phyloP scores from a whole-genome alignment of 2,888 invertebrate species.

The Balanococcus diminutus region DNA sequence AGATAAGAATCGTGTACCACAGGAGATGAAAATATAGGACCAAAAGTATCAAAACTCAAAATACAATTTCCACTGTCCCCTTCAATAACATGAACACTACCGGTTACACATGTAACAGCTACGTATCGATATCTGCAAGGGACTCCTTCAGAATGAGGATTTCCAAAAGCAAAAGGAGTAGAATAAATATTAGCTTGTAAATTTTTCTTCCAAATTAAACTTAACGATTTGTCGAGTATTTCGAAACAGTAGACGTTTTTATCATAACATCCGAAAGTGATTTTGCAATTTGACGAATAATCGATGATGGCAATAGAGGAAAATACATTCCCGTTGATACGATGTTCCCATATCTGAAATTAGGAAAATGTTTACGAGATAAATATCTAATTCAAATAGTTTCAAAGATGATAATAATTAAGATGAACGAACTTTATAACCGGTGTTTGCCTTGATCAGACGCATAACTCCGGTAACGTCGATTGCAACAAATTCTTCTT shows the following conservation, averaged over 20 bases:
- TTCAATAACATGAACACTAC: conserved; percentile 68
- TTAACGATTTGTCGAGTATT: conserved; percentile 60
- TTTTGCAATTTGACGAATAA: conserved; percentile 63
- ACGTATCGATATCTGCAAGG: conserved; percentile 60
- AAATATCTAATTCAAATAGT: background rate
- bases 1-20: conserved; percentile 67
- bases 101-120: conserved; percentile 67
- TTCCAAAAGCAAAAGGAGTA: conserved; percentile 65
- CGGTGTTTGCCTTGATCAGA: conserved; percentile 55
- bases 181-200: conserved; percentile 71
- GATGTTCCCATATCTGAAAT: conserved; percentile 69
- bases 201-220: conserved; percentile 66
- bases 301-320: conserved; percentile 68
- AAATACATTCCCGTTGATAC: conserved; percentile 72
- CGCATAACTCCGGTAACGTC: conserved; percentile 59
- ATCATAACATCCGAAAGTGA: conserved; percentile 76
- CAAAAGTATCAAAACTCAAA: conserved; percentile 65
- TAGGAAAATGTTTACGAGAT: background rate
- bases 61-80: conserved; percentile 64
- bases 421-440: background rate
- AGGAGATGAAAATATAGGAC: conserved; percentile 80
- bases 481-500: background rate
- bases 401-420: background rate
- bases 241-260: conserved; percentile 70
- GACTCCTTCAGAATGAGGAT: conserved; percentile 60